Evolutionary conservation across 2,113 vertebrate genomes (phyloP), one percentile per base, ranked within the genome.

Genomic region (Peromyscus californicus): DNA sequence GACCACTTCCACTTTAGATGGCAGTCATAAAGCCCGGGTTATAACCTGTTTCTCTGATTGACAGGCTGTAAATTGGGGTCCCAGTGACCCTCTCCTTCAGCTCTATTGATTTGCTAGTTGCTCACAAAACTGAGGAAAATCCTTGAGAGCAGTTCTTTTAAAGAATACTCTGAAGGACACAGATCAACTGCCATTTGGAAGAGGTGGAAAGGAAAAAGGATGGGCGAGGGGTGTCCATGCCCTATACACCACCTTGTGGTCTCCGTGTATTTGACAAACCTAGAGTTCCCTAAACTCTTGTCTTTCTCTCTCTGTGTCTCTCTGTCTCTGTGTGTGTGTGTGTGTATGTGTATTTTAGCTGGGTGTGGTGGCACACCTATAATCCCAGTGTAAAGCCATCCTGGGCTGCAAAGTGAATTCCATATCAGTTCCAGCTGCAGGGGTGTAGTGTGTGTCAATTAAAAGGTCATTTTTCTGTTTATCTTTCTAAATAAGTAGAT

Each of bases 401-500:
- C 51, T 89, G 69, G 36, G 48, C 24, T 75, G 1, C 36, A 54
- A 19, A 74, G 69, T 39, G 4, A 59, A 21, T 59, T 83, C 36
- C 36, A 74, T 1, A 59, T 5, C 87, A 72, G 31, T 21, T 54
- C 13, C 22, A 70, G 85, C 33, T 69, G 7, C 33, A 70, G 42
- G 12, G 36, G 48, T n/a, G 24, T n/a, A n/a, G 48, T 5, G 19
- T 69, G 26, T 6, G 13, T 22, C 13, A 36, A 26, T 67, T 42
- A 39, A 84, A 63, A 63, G 13, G 19, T 88, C 63, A 83, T 91
- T 48, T 88, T 96, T 70, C 74, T 78, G 1, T 91, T 84, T 83
- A 57, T 90, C n/a, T 84, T 91, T 94, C 61, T 78, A 57, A 48
- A n/a, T 76, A 97, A 91, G 67, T 42, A 36, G 45, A 36, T 69